Evolutionary conservation across 2,888 invertebrate species (phyloP), one percentile per base, ranked within the genome.

Genomic region (Thelaira solivaga): DNA sequence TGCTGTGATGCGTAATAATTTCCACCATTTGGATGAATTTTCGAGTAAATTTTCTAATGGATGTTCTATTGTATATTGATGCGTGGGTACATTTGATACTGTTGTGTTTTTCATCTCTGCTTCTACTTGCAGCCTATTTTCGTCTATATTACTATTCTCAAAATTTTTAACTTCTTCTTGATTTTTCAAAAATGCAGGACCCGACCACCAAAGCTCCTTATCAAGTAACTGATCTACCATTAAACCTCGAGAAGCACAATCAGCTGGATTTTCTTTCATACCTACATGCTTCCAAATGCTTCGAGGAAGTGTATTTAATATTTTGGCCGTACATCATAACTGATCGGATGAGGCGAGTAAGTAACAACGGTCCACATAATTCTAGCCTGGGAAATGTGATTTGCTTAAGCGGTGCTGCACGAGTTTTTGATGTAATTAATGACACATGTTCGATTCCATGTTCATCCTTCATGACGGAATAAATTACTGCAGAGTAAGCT

Each of bases 161-260:
- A n/a, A n/a, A n/a, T 13, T 18, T 39, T 39, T 2, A n/a, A 39
- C 4, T 39, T 39, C 13, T 13, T 13, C 13, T 39, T n/a, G 39
- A 41, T 16, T 10, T 18, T 18, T 51, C n/a, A 65, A 41, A 7
- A 51, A 53, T 2, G 39, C 4, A 1, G 57, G 49, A 13, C 59
- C 59, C 18, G 10, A 31, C 59, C 65, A 73, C 59, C 67, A 75
- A 0, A 68, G 61, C 1, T 68, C 36, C 2, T 22, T 41, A 0
- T 36, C 1, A 0, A 61, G 11, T 0, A 75, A 10, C 11, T 43
- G 34, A 0, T 39, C 18, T 0, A 34, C 67, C 20, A 31, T 13
- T 20, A 67, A n/a, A 2, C 74, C 67, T 1, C 61, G 61, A 11
- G 67, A 61, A 0, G 61, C 67, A 39, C 74, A 74, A 24, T 74